Evolutionary conservation across 2,113 vertebrate genomes (phyloP), one percentile per base, ranked within the genome.

Genomic region (Potamarius usumacintae): DNA sequence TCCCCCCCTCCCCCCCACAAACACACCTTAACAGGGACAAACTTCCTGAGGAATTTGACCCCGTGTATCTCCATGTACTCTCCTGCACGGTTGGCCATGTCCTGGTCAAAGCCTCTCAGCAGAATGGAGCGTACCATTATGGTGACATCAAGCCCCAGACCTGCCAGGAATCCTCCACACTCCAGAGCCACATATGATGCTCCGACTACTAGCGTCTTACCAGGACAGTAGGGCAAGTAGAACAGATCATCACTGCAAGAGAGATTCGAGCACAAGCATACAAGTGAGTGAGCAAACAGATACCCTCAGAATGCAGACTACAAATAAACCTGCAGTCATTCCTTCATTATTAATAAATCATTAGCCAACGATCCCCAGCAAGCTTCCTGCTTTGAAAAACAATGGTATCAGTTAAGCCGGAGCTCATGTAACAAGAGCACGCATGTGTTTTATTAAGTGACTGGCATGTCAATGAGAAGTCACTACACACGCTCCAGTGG

Each of bases 121-220:
- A 99, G 96, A 88, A 99, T 95, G 48, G 98, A 99, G 14, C 97
- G 96, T 3, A 98, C 97, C 98, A 99, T 98, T 12, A 99, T 65
- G 0, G 97, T 99, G 85, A 99, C 97, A 5, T 99, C 97, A 1
- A 99, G 93, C 6, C 97, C 97, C 20, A 99, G 87, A 7, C 98
- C 96, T 0, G 96, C 97, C 74, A 99, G 96, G 90, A 99, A 98
- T 10, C 98, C 98, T 0, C 97, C 98, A n/a, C 98, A 99, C 89
- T 99, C 98, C 92, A 99, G 93, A 18, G 97, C 97, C 72, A 99
- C 97, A 0, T 99, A 99, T 0, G 98, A 99, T 0, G 98, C 97
- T 1, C 98, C 98, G 50, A 99, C 92, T 52, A 99, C 96, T 69
- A 99, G 92, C 0, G 98, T 99, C 92, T 97, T 97, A 15, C 98